These are phyloP conservation scores for Rotaria socialis DNA, from an alignment of 2,888 invertebrate species.

Conservation along the genomic window DNA sequence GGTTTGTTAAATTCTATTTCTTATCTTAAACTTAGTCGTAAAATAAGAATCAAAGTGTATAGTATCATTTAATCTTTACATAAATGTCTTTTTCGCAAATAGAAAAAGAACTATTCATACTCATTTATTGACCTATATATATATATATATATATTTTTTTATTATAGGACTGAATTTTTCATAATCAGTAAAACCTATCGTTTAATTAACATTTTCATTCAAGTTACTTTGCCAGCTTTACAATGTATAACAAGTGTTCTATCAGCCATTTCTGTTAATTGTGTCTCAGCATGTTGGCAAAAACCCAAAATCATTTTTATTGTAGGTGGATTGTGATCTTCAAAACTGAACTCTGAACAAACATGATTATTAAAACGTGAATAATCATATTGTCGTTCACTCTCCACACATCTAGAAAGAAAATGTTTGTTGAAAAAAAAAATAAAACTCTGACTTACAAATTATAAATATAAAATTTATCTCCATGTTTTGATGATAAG, in stretches of 20 bases:
- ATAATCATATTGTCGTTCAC: slow-evolving; percentile 39
- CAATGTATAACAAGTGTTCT: slow-evolving; percentile 41
- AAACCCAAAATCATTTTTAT: slow-evolving; percentile 38
- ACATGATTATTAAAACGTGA: slow-evolving; percentile 43
- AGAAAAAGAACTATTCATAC: no score
- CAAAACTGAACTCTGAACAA: slow-evolving; percentile 26
- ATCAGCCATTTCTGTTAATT: slow-evolving; percentile 34
- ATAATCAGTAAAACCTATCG: no score
- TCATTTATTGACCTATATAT: no score
- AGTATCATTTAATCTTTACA: no score
- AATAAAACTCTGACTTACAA: not conserved
- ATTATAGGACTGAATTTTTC: no score
- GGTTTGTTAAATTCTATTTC: no score
- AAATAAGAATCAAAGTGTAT: no score
- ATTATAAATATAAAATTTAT: slow-evolving; percentile 30
- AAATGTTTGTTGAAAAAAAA: not conserved
- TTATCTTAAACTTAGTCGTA: no score
- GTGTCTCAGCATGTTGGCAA: slow-evolving; percentile 34
- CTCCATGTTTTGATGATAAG: slow-evolving; percentile 33
- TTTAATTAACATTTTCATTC: no score
- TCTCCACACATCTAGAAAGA: slow-evolving; percentile 41
- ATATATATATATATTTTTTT: no score
- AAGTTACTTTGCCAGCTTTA: slow-evolving; percentile 45
- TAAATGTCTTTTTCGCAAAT: no score
- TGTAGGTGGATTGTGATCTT: slow-evolving; percentile 46